Percentiles rank a stretch among this genome's conserved stretches.
Evolutionary conservation across 2,888 invertebrate species (phyloP).

Genomic region (Melanostoma mellinum): DNA sequence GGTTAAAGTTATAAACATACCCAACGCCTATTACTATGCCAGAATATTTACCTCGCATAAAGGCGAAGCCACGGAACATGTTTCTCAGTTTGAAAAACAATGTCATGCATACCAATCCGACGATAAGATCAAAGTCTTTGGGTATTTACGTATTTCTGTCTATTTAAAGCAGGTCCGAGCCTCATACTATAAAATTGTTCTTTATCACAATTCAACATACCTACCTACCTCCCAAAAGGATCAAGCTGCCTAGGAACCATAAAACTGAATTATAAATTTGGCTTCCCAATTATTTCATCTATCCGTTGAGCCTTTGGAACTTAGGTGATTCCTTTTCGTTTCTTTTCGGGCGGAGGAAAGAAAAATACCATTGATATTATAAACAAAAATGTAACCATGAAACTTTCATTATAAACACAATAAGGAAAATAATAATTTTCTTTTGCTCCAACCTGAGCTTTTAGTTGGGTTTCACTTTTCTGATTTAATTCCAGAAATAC

Average conservation of each 20-base stretch:
- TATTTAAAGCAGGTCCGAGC: conserved; percentile 18
- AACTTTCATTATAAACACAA: conserved; percentile 9
- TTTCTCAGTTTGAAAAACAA: conserved; percentile 12
- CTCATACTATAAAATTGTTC: neutral
- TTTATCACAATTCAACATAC: conserved; percentile 1
- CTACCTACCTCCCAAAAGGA: conserved; percentile 9
- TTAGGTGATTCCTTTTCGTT: neutral
- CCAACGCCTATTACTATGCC: too few relatives aligned
- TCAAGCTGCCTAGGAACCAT: conserved; percentile 23
- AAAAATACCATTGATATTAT: conserved; percentile 3
- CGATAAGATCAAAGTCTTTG: neutral
- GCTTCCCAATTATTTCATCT: conserved; percentile 32
- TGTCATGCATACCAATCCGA: conserved; percentile 32
- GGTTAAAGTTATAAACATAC: conserved; percentile 14
- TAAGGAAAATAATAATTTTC: neutral
- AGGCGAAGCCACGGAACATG: neutral
- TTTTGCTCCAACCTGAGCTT: neutral
- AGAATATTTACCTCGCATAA: neutral
- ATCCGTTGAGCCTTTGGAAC: neutral
- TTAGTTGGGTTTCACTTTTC: neutral
- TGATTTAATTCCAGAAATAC: conserved; percentile 6
- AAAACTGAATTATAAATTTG: conserved; percentile 31
- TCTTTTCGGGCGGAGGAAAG: neutral
- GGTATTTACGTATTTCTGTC: conserved; percentile 11
- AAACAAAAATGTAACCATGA: conserved; percentile 20